phyloP scores from a whole-genome alignment of 2,888 invertebrate species.

The Callimorpha dominula region DNA sequence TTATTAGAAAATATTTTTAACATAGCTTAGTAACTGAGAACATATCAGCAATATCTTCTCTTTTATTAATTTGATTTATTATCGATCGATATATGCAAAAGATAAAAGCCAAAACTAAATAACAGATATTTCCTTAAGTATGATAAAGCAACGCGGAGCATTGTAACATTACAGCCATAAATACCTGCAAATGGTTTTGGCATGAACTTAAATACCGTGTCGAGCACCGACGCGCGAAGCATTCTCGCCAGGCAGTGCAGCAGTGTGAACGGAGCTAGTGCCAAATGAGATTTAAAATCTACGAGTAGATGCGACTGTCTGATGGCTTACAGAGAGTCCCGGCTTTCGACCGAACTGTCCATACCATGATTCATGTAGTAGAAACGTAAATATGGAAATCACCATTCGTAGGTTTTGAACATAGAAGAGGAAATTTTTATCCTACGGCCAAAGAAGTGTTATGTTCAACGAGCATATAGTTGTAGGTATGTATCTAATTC shows the following conservation, averaged over 20 bases:
- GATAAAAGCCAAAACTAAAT: neutral
- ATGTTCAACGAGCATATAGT: neutral
- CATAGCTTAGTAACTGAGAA: too few relatives aligned
- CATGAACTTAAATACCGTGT: slow-evolving; percentile 10
- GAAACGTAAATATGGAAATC: slow-evolving; percentile 16
- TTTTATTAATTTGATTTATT: too few relatives aligned
- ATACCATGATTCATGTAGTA: slow-evolving; percentile 20
- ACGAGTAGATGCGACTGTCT: slow-evolving; percentile 12
- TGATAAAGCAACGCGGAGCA: neutral
- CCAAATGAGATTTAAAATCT: slow-evolving; percentile 26
- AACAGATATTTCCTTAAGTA: neutral
- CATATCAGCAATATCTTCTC: too few relatives aligned
- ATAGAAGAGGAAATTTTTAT: neutral
- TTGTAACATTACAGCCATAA: neutral
- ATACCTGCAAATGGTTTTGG: slow-evolving; percentile 7
- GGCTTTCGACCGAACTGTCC: slow-evolving; percentile 11
- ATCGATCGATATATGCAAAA: too few relatives aligned
- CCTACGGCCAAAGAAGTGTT: neutral
- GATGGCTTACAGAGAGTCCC: slow-evolving; percentile 10
- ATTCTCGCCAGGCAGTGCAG: neutral
- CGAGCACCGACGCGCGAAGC: slow-evolving; percentile 5
- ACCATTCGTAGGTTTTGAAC: slow-evolving; percentile 1
- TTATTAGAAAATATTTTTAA: too few relatives aligned
- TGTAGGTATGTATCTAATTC: neutral
- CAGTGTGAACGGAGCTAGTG: slow-evolving; percentile 3